phyloP scores from a whole-genome alignment of 2,113 vertebrate species.

The Ivindomyrus marchei region DNA sequence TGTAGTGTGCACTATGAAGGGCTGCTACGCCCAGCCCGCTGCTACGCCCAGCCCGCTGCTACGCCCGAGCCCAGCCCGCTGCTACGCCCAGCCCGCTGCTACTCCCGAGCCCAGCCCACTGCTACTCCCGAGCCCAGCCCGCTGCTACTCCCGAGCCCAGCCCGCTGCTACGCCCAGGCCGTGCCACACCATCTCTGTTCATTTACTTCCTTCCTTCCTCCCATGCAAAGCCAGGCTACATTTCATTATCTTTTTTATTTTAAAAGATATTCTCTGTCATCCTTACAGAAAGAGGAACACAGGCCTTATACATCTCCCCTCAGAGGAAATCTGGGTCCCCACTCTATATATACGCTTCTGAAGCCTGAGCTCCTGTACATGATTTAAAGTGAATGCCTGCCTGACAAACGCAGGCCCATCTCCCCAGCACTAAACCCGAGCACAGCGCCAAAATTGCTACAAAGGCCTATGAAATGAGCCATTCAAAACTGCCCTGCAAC shows the following conservation, averaged over 20 bases:
- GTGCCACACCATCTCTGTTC: background rate
- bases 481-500: slow-evolving; percentile 37
- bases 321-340: background rate
- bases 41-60: no score
- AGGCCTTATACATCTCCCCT: background rate
- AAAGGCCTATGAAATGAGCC: background rate
- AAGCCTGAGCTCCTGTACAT: background rate
- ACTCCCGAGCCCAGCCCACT: background rate
- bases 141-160: background rate
- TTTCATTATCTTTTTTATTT: background rate
- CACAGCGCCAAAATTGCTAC: background rate
- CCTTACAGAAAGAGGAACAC: background rate
- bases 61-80: no score
- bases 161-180: background rate
- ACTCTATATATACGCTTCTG: background rate
- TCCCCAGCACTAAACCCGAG: background rate
- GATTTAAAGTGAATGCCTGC: background rate
- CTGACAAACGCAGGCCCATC: background rate
- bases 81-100: background rate
- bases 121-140: no score
- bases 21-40: background rate
- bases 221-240: background rate
- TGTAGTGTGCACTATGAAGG: no score
- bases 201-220: background rate
- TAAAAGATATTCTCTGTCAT: background rate